A percentile compares a stretch with the other conserved stretches of the same genome.
phyloP scores from a whole-genome alignment of 2,113 vertebrate genomes.

The Saccopteryx bilineata region DNA sequence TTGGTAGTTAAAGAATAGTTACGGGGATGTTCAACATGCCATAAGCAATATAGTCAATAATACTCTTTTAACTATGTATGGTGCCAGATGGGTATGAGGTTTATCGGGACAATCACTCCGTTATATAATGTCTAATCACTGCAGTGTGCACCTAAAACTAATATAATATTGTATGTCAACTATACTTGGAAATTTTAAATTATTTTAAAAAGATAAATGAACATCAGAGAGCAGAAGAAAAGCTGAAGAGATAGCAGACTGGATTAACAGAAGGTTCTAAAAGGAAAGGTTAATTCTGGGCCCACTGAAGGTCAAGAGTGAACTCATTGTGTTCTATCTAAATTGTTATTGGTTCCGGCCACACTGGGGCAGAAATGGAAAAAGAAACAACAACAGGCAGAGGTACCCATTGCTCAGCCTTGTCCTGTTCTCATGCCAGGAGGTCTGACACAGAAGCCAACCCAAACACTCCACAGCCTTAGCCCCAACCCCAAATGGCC shows the following conservation, averaged over 20 bases:
- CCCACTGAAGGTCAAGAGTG: background rate
- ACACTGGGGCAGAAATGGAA: constrained; percentile 17
- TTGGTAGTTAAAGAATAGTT: background rate
- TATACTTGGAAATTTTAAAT: background rate
- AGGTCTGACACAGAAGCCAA: constrained; percentile 48
- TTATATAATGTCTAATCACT: background rate
- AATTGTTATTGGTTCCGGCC: background rate
- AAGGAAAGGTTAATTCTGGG: background rate
- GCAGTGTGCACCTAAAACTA: background rate
- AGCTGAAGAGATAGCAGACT: background rate
- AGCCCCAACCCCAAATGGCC: background rate
- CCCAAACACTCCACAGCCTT: constrained; percentile 12
- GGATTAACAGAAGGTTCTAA: background rate
- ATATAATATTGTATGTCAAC: background rate
- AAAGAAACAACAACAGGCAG: constrained; percentile 45
- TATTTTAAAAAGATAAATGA: background rate
- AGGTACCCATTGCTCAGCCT: background rate
- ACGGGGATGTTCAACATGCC: background rate
- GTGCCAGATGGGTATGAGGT: background rate
- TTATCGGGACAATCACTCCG: background rate
- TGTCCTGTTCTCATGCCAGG: background rate
- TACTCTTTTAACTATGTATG: background rate
- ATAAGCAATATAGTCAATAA: background rate
- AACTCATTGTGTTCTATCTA: constrained; percentile 4
- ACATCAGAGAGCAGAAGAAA: background rate